Base-by-base conservation (phyloP, 2,113 vertebrate genomes). In the Bubo bubo region DNA sequence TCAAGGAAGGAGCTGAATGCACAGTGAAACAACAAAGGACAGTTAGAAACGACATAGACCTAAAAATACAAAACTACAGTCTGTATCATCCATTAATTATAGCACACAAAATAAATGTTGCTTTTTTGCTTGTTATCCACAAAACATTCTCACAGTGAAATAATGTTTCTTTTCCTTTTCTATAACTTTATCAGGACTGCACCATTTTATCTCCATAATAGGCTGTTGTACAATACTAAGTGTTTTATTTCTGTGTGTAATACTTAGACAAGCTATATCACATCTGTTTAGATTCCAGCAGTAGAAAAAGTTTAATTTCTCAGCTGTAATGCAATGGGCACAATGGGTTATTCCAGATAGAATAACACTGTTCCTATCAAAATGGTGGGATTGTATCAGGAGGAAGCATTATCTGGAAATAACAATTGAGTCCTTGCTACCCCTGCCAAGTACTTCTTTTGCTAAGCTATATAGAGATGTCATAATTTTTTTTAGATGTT, bases 211-310 rank as follows among this genome's bases (percentile, higher is more conserved):
- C 92, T 95, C 81, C 86, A 77, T 96, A 93, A 86, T 58, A 59
- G 81, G 41, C 59, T 97, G 34, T 79, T 85, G 68, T 90, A 93
- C 87, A 56, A 53, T 95, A 94, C 52, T 56, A 66, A 79, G 56
- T 94, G 92, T 90, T 95, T 96, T 96, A 91, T 93, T 94, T 96
- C 88, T 73, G 34, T 85, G 37, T n/a, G 32, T 88, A 95, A 79
- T 92, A 88, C 70, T 49, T 72, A 72, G 86, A 86, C 86, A 96
- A 93, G 72, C 88, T 88, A 80, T 97, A 97, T 96, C 95, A 56
- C 86, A 95, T 97, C 83, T 96, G 91, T 96, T 97, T 91, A 87
- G 88, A 96, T 97, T 96, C 89, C 63, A 86, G 52, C 34, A 80
- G 67, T 41, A 88, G 88, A 79, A 95, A 85, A 97, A 93, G 72